Evolutionary conservation across 2,888 invertebrate genomes (phyloP).

Genomic region (Sinotaia quadrata): DNA sequence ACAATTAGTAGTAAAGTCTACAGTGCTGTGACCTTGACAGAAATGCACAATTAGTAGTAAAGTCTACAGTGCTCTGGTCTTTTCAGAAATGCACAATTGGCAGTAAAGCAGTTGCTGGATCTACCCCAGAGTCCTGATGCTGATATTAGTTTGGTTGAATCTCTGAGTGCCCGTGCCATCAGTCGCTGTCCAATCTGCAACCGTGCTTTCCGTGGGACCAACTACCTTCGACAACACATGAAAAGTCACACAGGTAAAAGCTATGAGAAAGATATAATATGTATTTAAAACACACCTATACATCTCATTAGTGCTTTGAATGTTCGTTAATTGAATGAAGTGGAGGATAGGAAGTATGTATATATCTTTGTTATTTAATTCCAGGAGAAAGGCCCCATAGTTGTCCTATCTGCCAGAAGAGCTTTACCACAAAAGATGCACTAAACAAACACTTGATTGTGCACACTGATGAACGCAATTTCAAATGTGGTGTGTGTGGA

Average conservation of each 20-base stretch:
- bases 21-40: too few species aligned
- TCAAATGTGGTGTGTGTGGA: slow-evolving; percentile 70
- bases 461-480: slow-evolving; percentile 65
- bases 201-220: slow-evolving; percentile 57
- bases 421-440: slow-evolving; percentile 65
- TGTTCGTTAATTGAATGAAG: background rate
- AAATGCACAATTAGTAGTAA: too few species aligned
- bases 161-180: slow-evolving; percentile 23
- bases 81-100: slow-evolving; percentile 62
- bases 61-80: too few species aligned
- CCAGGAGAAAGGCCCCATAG: slow-evolving; percentile 64
- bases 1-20: too few species aligned
- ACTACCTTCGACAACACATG: slow-evolving; percentile 67
- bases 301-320: too few species aligned
- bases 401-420: slow-evolving; percentile 62
- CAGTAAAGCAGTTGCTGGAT: slow-evolving; percentile 62
- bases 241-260: slow-evolving; percentile 62
- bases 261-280: background rate
- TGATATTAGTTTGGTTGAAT: background rate
- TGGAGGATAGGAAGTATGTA: background rate
- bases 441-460: slow-evolving; percentile 64
- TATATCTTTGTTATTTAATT: slow-evolving; percentile 9
- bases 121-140: slow-evolving; percentile 32
- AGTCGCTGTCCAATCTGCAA: slow-evolving; percentile 64
- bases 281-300: background rate